These are phyloP conservation scores for Campoletis sonorensis DNA, from an alignment of 1,140 invertebrate species.

Conservation along the genomic window DNA sequence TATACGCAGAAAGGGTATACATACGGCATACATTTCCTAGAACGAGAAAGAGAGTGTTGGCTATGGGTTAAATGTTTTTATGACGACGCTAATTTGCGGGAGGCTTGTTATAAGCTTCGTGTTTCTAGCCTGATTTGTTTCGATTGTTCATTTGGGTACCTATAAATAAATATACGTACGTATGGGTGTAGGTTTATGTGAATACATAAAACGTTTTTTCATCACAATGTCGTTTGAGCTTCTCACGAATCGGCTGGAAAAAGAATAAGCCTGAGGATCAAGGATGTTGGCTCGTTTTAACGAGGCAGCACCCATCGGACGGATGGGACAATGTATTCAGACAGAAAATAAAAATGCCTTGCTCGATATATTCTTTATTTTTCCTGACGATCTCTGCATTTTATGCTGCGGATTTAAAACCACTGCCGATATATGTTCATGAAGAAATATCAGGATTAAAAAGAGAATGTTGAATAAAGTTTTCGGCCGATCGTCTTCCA, in stretches of 20 bases:
- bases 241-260: conserved; percentile 2
- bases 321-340: not conserved
- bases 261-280: not conserved
- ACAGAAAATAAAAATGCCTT: not conserved
- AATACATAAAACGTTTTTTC: not conserved
- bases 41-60: conserved; percentile 39
- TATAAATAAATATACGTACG: not conserved
- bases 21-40: not conserved
- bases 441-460: not conserved
- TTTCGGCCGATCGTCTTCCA: not conserved
- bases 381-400: not conserved
- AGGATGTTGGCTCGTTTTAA: conserved; percentile 15
- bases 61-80: conserved; percentile 32
- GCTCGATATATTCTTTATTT: not conserved
- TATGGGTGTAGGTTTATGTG: not conserved
- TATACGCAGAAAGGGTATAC: not conserved
- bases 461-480: not conserved
- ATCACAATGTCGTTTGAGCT: not conserved
- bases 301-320: not conserved
- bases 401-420: not conserved
- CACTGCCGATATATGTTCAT: not conserved
- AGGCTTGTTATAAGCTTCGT: conserved; percentile 33
- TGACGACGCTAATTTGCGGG: conserved; percentile 38
- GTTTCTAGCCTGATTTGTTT: conserved; percentile 41
- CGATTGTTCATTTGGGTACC: conserved; percentile 21